Evolutionary conservation across 2,113 vertebrate species (phyloP).

Genomic region (Oreotragus oreotragus): DNA sequence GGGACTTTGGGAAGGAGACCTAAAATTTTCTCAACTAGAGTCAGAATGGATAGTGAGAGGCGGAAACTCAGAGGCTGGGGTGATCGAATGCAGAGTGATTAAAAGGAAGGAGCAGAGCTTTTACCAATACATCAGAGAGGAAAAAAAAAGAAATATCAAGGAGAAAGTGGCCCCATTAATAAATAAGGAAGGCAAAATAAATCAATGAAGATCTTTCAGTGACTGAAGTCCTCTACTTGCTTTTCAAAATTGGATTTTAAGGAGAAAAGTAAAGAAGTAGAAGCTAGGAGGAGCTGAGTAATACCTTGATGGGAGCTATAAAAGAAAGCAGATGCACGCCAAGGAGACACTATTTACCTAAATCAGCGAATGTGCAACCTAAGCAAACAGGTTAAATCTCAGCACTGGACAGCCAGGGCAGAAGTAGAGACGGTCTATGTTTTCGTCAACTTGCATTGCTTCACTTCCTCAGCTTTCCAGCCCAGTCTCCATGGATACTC

Average conservation of each 20-base stretch:
- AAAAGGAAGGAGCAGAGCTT: slow-evolving; percentile 47
- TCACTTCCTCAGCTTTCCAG: background rate
- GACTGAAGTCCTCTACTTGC: slow-evolving; percentile 29
- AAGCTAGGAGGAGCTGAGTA: background rate
- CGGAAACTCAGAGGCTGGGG: background rate
- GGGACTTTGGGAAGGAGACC: background rate
- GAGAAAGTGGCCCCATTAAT: slow-evolving; percentile 63
- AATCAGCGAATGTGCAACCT: background rate
- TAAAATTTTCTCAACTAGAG: background rate
- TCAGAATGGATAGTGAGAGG: background rate
- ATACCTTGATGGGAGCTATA: background rate
- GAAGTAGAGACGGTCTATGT: accelerated
- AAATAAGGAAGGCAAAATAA: slow-evolving; percentile 63
- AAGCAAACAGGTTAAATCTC: background rate
- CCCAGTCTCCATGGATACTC: background rate
- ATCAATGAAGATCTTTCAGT: slow-evolving; percentile 64
- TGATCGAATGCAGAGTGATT: background rate
- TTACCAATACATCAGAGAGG: slow-evolving; percentile 43
- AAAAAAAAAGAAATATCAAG: slow-evolving; percentile 45
- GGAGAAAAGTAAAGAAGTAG: slow-evolving; percentile 42
- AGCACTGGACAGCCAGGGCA: background rate
- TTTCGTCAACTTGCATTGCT: background rate
- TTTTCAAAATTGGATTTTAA: slow-evolving; percentile 50
- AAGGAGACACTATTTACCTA: background rate
- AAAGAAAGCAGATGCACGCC: background rate